Conservation (phyloP, 2,888 invertebrate genomes). For the Acronicta psi region DNA sequence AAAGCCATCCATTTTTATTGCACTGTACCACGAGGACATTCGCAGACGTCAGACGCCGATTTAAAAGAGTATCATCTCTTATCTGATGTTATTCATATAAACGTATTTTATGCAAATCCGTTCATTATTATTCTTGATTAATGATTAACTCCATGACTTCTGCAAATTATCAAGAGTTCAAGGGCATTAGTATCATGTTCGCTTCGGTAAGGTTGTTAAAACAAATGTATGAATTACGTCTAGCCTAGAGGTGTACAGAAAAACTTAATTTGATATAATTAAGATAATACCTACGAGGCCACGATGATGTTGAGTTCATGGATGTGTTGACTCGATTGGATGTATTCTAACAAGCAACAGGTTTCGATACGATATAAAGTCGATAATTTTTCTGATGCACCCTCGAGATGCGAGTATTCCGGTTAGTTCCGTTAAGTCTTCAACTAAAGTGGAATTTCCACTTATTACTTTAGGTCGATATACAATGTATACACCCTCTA, state of each 20-base stretch:
- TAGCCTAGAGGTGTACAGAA: constrained; percentile 12
- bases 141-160: constrained; percentile 56
- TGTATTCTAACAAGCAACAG: constrained; percentile 34
- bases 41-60: constrained; percentile 42
- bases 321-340: constrained; percentile 46
- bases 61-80: constrained; percentile 44
- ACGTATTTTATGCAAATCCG: constrained; percentile 60
- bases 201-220: constrained; percentile 30
- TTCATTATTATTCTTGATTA: constrained; percentile 61
- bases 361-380: constrained; percentile 47
- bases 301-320: constrained; percentile 39
- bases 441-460: constrained; percentile 52
- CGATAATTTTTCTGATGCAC: constrained; percentile 59
- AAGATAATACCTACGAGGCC: constrained; percentile 35
- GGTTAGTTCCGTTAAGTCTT: constrained; percentile 56
- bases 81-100: constrained; percentile 37
- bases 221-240: constrained; percentile 34
- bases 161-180: constrained; percentile 63
- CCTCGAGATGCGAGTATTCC: constrained; percentile 48
- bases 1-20: constrained; percentile 56
- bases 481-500: constrained; percentile 31
- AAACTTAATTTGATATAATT: constrained; percentile 37
- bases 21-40: constrained; percentile 41
- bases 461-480: constrained; percentile 46
- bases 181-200: constrained; percentile 54